These are phyloP conservation scores for Scalopus aquaticus DNA, from an alignment of 2,113 vertebrate genomes.

Conservation along the genomic window DNA sequence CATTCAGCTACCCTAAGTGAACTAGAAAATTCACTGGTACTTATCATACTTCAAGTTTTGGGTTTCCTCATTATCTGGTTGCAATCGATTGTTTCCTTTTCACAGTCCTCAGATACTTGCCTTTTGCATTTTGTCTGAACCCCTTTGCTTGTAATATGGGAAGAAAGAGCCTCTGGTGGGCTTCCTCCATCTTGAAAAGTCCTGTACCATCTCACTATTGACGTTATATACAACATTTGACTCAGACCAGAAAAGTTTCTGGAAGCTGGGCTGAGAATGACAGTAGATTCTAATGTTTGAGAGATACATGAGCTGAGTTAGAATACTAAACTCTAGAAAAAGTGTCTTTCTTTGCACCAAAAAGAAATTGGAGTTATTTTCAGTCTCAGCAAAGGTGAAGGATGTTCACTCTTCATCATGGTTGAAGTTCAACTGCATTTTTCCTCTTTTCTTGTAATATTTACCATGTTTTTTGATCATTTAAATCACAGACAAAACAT, in stretches of 20 bases:
- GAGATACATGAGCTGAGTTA: not conserved
- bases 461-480: conserved; percentile 3
- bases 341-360: not conserved
- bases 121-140: not conserved
- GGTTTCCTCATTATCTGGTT: not conserved
- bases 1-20: not conserved
- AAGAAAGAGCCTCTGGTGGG: not conserved
- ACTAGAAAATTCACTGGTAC: not conserved
- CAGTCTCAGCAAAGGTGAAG: not conserved
- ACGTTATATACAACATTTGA: not conserved
- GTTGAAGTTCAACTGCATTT: not conserved
- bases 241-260: not conserved
- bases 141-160: not conserved
- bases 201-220: not conserved
- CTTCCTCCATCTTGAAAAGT: not conserved
- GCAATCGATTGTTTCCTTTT: not conserved
- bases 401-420: not conserved
- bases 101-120: not conserved
- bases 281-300: not conserved
- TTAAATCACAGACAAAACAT: conserved; percentile 50
- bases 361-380: not conserved
- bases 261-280: not conserved
- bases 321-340: not conserved
- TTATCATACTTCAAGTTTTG: not conserved
- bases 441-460: conserved; percentile 26